Base-by-base conservation (phyloP, 2,113 vertebrate genomes). In the Corapipo altera region DNA sequence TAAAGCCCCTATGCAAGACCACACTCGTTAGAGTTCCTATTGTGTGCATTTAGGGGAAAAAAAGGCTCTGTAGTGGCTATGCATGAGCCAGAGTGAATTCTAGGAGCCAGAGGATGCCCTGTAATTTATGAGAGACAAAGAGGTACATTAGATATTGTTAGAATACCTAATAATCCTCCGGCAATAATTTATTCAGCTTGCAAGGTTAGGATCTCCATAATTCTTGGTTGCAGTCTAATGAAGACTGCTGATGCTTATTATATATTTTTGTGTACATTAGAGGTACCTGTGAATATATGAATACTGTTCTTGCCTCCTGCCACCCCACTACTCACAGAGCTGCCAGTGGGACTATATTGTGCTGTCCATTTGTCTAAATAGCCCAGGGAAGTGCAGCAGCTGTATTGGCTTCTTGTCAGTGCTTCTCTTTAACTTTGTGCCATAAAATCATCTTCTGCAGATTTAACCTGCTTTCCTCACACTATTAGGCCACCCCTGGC, bases 131-230 rank as follows among this genome's bases (percentile, higher is more conserved):
- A 61, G 93, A 97, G 88, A 96, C 95, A 96, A 97, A 97, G 93
- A 97, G 93, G 92, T 96, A 88, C 92, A 92, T 96, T 96, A 95
- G 95, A 95, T 97, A 95, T 96, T 97, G 96, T 96, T 96, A 85
- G 95, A 94, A 96, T 95, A 92, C 95, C 88, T 96, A 97, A 97
- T 97, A 95, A 96, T 96, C 91, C 95, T 71, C 75, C 43, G 69
- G 92, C 85, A 96, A 93, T 96, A 95, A 97, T 96, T 97, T 96
- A 96, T 97, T 95, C 15, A 2, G 71, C 96, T 91, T 84, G 91
- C 94, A 96, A 95, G 97, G 95, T 97, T 96, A 96, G 92, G 95
- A 95, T 97, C 96, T 95, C 96, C 95, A 97, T 97, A 97, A 97
- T 61, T 97, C 96, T 95, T 96, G 82, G 67, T 17, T 91, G 92